Evolutionary conservation across 2,888 invertebrate genomes (phyloP).

Genomic region (Phrixothrix hirtus): DNA sequence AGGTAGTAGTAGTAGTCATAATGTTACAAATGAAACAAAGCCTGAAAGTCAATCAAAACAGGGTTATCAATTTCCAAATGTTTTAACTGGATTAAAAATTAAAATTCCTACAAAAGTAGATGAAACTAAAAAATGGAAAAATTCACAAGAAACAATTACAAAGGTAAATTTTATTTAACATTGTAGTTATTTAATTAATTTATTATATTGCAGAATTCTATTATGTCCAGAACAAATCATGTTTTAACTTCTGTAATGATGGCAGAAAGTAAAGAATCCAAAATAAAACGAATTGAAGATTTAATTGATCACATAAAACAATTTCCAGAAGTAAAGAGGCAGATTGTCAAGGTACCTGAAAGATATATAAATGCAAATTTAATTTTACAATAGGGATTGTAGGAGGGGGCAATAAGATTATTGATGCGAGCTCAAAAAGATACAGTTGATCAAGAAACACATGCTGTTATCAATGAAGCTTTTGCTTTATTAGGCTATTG

Average conservation of each 20-base stretch:
- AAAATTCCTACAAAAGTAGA: slow-evolving; percentile 47
- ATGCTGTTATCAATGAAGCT: slow-evolving; percentile 57
- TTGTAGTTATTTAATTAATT: slow-evolving; percentile 10
- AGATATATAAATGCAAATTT: too few relatives aligned
- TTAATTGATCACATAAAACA: slow-evolving; percentile 72
- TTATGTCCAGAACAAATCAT: slow-evolving; percentile 68
- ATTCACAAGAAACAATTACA: slow-evolving; percentile 43
- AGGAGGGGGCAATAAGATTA: slow-evolving; percentile 72
- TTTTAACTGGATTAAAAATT: slow-evolving; percentile 54
- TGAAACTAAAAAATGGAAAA: slow-evolving; percentile 57
- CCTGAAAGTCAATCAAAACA: neutral
- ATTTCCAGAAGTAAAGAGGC: slow-evolving; percentile 73
- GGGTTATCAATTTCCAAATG: slow-evolving; percentile 51
- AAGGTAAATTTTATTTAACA: slow-evolving; percentile 39
- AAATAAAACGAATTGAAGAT: slow-evolving; percentile 67
- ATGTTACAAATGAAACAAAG: slow-evolving; percentile 11
- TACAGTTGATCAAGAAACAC: slow-evolving; percentile 50
- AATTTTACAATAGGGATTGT: too few relatives aligned
- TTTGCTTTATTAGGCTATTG: slow-evolving; percentile 73
- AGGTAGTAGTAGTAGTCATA: slow-evolving; percentile 1
- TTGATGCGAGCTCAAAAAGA: slow-evolving; percentile 62
- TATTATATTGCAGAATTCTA: slow-evolving; percentile 59
- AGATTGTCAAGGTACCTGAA: slow-evolving; percentile 76
- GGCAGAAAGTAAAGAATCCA: slow-evolving; percentile 63
- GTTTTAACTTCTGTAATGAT: slow-evolving; percentile 65